Percentiles rank a stretch among this genome's conserved stretches.
phyloP scores from a whole-genome alignment of 2,113 vertebrate genomes.

The Proteles cristata region DNA sequence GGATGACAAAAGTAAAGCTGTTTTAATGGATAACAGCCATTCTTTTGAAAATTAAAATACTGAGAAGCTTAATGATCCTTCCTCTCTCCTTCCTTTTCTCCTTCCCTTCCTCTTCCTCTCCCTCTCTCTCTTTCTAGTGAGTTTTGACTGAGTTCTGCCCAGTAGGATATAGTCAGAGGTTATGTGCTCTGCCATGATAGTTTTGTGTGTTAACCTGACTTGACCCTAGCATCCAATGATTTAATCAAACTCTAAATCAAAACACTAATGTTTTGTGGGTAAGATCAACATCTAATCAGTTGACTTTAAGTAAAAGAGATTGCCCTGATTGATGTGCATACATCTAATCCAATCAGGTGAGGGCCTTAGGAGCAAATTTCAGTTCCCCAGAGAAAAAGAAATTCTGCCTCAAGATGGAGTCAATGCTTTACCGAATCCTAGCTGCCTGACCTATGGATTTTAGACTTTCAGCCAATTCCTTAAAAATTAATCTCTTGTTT shows the following conservation, averaged over 20 bases:
- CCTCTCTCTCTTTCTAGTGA: background rate
- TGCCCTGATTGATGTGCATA: background rate
- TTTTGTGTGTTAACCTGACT: background rate
- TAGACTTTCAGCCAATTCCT: background rate
- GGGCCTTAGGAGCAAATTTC: slow-evolving; percentile 43
- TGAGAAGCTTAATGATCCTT: background rate
- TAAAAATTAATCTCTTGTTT: slow-evolving; percentile 10
- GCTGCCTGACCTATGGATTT: background rate
- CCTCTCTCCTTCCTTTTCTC: too few relatives aligned
- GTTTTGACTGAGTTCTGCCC: background rate
- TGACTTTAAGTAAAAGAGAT: slow-evolving; percentile 26
- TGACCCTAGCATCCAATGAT: background rate
- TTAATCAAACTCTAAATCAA: background rate
- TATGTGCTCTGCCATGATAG: background rate
- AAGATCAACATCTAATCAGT: background rate
- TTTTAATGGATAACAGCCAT: background rate
- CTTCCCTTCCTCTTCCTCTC: rapidly evolving
- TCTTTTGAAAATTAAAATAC: slow-evolving; percentile 32
- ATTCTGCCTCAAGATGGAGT: slow-evolving; percentile 4
- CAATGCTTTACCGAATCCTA: background rate
- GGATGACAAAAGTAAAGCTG: background rate
- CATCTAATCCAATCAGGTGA: slow-evolving; percentile 12
- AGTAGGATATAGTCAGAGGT: background rate
- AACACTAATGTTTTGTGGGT: slow-evolving; percentile 28
- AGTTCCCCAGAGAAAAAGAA: slow-evolving; percentile 14